Conservation (phyloP, 2,797 vertebrate genomes). For the Champsocephalus gunnari region DNA sequence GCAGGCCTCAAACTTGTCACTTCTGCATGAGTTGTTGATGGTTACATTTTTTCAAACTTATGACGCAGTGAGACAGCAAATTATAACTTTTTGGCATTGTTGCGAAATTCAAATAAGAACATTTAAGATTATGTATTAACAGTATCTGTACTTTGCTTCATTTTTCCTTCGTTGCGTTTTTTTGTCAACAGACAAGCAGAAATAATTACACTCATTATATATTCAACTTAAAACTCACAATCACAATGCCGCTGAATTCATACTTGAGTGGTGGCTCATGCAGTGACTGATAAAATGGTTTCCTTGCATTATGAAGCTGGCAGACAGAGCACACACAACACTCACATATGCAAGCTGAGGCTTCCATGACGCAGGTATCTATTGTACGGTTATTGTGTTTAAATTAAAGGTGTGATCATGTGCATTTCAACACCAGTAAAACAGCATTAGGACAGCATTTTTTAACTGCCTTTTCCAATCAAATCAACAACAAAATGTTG, state of each 20-base stretch:
- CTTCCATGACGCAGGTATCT: not conserved
- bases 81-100: not conserved
- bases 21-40: too few relatives aligned
- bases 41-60: not conserved
- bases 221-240: slow-evolving; percentile 20
- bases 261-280: slow-evolving; percentile 45
- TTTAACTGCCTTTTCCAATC: not conserved
- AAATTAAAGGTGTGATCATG: not conserved
- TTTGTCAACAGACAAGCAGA: not conserved
- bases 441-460: not conserved
- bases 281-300: slow-evolving; percentile 30
- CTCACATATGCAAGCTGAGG: not conserved
- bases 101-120: not conserved
- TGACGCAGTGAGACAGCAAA: not conserved
- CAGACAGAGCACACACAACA: slow-evolving; percentile 18
- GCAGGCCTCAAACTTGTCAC: not conserved
- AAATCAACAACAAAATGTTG: not conserved
- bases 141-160: not conserved
- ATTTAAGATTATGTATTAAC: not conserved
- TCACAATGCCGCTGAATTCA: slow-evolving; percentile 18
- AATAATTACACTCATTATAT: not conserved
- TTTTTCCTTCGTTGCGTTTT: not conserved
- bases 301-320: slow-evolving; percentile 18
- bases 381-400: not conserved
- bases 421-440: not conserved